Evolutionary conservation across 1,140 invertebrate species (phyloP), one percentile per base, ranked within the genome.

Genomic region (Maniola jurtina): DNA sequence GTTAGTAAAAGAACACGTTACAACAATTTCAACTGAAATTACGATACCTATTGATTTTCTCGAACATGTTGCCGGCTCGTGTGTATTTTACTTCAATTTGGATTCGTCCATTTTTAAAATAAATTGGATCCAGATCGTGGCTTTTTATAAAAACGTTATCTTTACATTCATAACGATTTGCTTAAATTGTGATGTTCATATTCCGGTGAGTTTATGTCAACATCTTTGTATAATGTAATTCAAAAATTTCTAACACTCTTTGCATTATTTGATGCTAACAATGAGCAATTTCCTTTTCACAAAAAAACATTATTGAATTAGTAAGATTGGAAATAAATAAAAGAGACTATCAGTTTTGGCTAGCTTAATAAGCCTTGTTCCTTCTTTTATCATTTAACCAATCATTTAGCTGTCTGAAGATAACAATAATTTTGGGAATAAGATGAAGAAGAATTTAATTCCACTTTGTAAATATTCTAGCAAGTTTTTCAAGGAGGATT

Each of bases 131-230:
- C 60, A 64, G 63, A 69, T 70, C 57, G 62, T 58, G 57, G 59
- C 64, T 69, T 72, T 52, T 75, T 71, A 72, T 72, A 66, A 75
- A 72, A 68, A 63, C 70, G 70, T 75, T 70, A 68, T 66, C 65
- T 72, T 72, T 64, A 65, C 52, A 68, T 59, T 73, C 42, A 48
- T 63, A 65, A 61, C 62, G 34, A n/a, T 59, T 63, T 59, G 40
- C 42, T 48, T 50, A 54, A 36, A 55, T 69, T 60, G 56, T 55
- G 34, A 64, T 36, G 52, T 45, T 42, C 52, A 54, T 61, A 36
- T 62, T 58, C 50, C 34, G 54, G 15, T 45, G 11, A 35, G 63
- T 42, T 68, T 68, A 64, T 63, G 68, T 67, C 10, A 15, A 6
- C 5, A 6, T 52, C 48, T 3, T 25, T 52, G 14, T 9, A 11